Evolutionary conservation across 2,888 invertebrate genomes (phyloP).

Genomic region (Ichneumoninae sp.): DNA sequence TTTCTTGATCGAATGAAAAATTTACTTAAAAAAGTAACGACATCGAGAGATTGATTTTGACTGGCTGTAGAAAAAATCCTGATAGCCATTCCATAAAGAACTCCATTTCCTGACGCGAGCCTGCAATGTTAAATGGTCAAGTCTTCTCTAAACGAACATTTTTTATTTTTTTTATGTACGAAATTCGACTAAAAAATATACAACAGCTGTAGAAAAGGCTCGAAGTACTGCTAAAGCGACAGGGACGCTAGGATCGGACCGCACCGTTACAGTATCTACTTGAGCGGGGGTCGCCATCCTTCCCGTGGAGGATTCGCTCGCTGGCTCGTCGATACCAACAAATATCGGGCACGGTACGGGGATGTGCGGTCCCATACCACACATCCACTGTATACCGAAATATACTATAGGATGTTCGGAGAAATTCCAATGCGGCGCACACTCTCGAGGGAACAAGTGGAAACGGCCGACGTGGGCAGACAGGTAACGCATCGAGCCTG

Average conservation of each 20-base stretch:
- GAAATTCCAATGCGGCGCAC: conserved; percentile 36
- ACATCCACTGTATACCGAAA: conserved; percentile 22
- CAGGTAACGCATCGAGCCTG: neutral
- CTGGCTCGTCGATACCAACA: conserved; percentile 28
- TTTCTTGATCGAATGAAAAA: neutral
- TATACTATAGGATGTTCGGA: neutral
- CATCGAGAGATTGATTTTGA: neutral
- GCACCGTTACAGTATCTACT: conserved; percentile 4
- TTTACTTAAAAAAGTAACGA: neutral
- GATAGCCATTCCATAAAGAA: neutral
- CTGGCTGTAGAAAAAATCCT: no score
- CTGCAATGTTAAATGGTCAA: neutral
- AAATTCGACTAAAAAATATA: neutral
- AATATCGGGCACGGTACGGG: conserved; percentile 20
- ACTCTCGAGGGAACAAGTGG: conserved; percentile 38
- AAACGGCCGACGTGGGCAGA: conserved; percentile 26
- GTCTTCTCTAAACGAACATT: neutral
- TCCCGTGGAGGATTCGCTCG: conserved; percentile 12
- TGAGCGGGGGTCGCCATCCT: neutral
- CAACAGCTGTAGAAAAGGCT: neutral
- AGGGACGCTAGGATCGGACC: conserved; percentile 1
- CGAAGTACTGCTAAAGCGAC: neutral
- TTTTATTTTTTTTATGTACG: neutral
- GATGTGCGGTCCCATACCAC: conserved; percentile 14
- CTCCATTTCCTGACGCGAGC: neutral